Evolutionary conservation across 2,888 invertebrate species (phyloP).

Genomic region (Cryptocephalus moraei): DNA sequence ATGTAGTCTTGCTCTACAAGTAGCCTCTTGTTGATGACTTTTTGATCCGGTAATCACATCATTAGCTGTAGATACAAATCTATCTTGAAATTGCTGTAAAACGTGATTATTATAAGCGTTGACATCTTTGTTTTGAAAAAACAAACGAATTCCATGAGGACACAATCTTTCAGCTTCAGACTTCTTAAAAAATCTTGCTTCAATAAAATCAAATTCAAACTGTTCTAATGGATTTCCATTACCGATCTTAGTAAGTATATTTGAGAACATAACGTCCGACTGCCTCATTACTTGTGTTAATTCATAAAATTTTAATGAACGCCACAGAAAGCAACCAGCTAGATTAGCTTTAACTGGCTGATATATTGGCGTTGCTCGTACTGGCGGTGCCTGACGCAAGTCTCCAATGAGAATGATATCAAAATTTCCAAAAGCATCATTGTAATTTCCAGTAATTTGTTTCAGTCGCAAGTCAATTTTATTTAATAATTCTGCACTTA

Average conservation of each 20-base stretch:
- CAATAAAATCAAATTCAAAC: neutral
- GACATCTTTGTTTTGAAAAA: neutral
- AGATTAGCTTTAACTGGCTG: too few relatives aligned
- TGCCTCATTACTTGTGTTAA: conserved; percentile 27
- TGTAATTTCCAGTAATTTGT: too few relatives aligned
- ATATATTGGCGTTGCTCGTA: too few relatives aligned
- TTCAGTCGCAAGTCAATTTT: too few relatives aligned
- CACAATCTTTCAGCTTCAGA: neutral
- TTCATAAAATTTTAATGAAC: conserved; percentile 23
- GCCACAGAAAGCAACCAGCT: too few relatives aligned
- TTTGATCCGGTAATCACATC: neutral
- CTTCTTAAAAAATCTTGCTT: neutral
- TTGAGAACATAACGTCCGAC: conserved; percentile 25
- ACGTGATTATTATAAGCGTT: neutral
- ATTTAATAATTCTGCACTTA: too few relatives aligned
- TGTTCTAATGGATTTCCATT: neutral
- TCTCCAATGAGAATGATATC: too few relatives aligned
- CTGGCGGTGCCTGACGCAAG: too few relatives aligned
- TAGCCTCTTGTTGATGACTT: neutral
- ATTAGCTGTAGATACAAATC: neutral
- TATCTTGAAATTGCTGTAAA: neutral
- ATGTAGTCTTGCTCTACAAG: neutral
- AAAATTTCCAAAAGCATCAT: too few relatives aligned
- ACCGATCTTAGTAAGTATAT: conserved; percentile 3
- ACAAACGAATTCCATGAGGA: neutral